phyloP scores from a whole-genome alignment of 2,113 vertebrate species.

The Acanthisitta chloris region DNA sequence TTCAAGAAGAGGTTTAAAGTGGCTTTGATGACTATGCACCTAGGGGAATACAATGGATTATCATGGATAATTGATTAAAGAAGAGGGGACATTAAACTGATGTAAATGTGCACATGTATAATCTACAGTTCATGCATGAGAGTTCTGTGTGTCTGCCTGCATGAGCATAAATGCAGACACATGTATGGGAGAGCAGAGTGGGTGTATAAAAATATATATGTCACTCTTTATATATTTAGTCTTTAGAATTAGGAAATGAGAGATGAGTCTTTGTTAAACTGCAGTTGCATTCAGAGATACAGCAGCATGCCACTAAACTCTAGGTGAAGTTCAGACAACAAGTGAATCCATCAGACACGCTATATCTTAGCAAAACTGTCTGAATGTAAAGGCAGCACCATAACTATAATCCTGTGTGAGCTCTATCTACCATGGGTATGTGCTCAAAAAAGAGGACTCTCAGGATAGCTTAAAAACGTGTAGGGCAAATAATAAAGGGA shows the following conservation, averaged over 20 bases:
- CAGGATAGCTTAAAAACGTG: neutral
- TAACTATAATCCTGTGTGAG: neutral
- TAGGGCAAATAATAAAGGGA: neutral
- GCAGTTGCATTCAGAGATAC: neutral
- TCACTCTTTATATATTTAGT: neutral
- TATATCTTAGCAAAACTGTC: neutral
- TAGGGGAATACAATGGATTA: slow-evolving; percentile 68
- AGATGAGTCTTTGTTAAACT: neutral
- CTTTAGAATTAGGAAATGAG: neutral
- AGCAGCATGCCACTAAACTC: neutral
- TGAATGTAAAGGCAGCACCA: neutral
- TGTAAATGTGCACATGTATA: neutral
- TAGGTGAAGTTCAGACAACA: neutral
- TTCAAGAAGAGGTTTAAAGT: slow-evolving; percentile 73
- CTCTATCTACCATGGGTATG: neutral
- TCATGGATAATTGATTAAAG: slow-evolving; percentile 71
- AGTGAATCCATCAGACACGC: neutral
- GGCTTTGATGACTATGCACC: slow-evolving; percentile 73
- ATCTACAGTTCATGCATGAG: neutral
- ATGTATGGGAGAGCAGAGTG: neutral
- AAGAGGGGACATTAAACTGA: slow-evolving; percentile 43
- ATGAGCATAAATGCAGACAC: neutral
- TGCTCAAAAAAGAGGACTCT: neutral
- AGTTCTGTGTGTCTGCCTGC: neutral
- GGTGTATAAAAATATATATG: neutral